A percentile compares a stretch with the other conserved stretches of the same genome.
Evolutionary conservation across 1,140 invertebrate genomes (phyloP).

Genomic region (Thereuonema tuberculata): DNA sequence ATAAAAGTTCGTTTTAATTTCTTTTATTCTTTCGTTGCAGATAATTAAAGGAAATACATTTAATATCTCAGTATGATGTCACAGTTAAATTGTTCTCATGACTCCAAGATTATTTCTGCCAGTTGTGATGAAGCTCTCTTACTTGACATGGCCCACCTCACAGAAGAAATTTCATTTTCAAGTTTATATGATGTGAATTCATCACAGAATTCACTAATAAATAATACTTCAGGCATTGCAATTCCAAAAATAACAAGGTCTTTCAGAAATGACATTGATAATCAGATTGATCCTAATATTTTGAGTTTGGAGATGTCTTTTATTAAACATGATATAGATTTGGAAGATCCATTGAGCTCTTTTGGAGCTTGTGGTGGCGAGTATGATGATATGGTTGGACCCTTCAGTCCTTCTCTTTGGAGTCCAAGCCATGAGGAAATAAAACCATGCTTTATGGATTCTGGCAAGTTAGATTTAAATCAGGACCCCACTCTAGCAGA

Average conservation of each 20-base stretch:
- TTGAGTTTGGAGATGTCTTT: background rate
- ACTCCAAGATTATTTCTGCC: too few relatives aligned
- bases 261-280: background rate
- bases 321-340: background rate
- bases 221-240: background rate
- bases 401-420: background rate
- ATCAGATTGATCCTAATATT: too few relatives aligned
- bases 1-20: too few relatives aligned
- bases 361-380: background rate
- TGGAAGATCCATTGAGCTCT: background rate
- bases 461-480: constrained; percentile 44
- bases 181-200: background rate
- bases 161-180: background rate
- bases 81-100: too few relatives aligned
- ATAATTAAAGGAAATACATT: too few relatives aligned
- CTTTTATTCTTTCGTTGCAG: too few relatives aligned
- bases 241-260: background rate
- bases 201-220: background rate
- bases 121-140: background rate
- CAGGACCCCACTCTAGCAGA: constrained; percentile 70
- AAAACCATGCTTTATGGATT: background rate
- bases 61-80: too few relatives aligned
- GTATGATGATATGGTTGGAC: background rate
- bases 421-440: background rate
- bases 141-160: background rate